These are phyloP conservation scores for Oryzias sinensis DNA, from an alignment of 2,797 vertebrate genomes.

Conservation along the genomic window DNA sequence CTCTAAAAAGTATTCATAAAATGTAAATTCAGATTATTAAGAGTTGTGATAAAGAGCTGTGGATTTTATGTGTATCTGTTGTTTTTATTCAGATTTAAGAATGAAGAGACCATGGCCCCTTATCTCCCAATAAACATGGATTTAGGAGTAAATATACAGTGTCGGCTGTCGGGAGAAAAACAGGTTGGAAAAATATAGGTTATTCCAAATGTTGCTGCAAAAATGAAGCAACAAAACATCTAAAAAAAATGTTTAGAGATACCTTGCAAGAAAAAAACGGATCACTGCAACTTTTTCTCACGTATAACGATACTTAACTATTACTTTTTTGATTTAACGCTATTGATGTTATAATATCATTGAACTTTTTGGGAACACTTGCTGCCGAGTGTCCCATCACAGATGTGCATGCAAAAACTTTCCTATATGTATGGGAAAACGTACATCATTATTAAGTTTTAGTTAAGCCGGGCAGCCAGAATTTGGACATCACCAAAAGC, in stretches of 20 bases:
- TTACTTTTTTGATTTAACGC: no score
- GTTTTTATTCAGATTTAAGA: slow-evolving; percentile 6
- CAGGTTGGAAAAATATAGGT: not conserved
- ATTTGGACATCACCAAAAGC: no score
- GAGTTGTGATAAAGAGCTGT: slow-evolving; percentile 28
- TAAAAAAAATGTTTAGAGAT: not conserved
- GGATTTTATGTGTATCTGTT: not conserved
- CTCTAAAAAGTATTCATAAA: slow-evolving; percentile 25
- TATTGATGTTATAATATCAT: no score
- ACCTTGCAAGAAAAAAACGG: no score
- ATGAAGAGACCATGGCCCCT: slow-evolving; percentile 1
- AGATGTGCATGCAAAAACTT: no score
- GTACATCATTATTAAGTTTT: no score
- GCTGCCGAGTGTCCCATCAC: no score
- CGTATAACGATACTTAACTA: no score
- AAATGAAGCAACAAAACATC: not conserved
- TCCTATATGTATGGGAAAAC: no score
- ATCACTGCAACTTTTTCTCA: no score
- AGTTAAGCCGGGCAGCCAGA: no score
- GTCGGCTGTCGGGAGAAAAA: not conserved
- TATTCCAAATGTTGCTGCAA: not conserved
- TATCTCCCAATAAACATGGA: not conserved
- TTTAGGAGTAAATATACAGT: not conserved
- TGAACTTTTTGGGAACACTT: no score
- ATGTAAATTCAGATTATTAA: slow-evolving; percentile 44